Conservation (phyloP, 2,888 invertebrate species). For the Campaea margaritaria region DNA sequence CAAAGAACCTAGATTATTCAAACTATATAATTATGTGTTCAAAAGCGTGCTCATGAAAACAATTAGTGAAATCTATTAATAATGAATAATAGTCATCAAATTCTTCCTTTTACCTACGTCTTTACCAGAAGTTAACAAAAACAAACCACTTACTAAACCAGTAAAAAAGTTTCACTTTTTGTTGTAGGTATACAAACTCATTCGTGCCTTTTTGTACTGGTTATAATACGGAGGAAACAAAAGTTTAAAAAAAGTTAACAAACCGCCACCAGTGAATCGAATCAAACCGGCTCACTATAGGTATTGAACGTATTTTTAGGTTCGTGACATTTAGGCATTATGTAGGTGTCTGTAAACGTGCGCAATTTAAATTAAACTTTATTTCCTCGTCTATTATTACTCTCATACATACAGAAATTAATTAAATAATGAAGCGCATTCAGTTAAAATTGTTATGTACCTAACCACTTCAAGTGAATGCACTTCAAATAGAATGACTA, state of each 20-base stretch:
- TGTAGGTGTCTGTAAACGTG: slow-evolving; percentile 6
- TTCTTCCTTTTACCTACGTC: slow-evolving; percentile 45
- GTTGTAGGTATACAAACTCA: slow-evolving; percentile 23
- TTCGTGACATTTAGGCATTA: slow-evolving; percentile 24
- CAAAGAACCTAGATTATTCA: too few relatives aligned
- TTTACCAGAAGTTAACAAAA: slow-evolving; percentile 34
- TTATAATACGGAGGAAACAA: slow-evolving; percentile 22
- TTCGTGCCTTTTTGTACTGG: slow-evolving; percentile 39
- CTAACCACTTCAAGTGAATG: too few relatives aligned
- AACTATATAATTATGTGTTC: too few relatives aligned
- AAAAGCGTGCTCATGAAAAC: slow-evolving; percentile 18
- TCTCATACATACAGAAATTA: neutral
- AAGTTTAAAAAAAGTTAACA: slow-evolving; percentile 24
- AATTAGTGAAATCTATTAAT: too few relatives aligned
- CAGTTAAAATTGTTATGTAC: too few relatives aligned
- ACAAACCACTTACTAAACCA: slow-evolving; percentile 22
- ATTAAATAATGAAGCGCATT: too few relatives aligned
- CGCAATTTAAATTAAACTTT: slow-evolving; percentile 22
- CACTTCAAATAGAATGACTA: too few relatives aligned
- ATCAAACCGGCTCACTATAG: slow-evolving; percentile 12
- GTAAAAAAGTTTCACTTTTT: slow-evolving; percentile 37
- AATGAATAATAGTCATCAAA: slow-evolving; percentile 17
- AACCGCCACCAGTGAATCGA: slow-evolving; percentile 22
- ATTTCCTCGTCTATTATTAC: slow-evolving; percentile 18
- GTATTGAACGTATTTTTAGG: slow-evolving; percentile 8